Conservation (phyloP, 2,113 vertebrate genomes). For the Papio anubis region DNA sequence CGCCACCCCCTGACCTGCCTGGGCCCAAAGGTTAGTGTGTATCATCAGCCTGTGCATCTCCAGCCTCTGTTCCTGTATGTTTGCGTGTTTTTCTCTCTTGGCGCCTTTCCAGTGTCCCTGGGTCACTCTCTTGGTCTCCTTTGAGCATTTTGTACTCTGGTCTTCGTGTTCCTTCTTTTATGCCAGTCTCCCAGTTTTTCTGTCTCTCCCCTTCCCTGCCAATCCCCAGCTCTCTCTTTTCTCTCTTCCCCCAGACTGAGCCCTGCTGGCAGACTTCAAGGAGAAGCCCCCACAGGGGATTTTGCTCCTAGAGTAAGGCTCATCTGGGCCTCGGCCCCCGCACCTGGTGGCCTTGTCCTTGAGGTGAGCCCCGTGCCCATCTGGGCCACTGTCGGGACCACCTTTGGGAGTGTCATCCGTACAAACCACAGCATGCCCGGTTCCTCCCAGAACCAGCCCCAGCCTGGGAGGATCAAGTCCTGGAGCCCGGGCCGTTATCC, state of each 20-base stretch:
- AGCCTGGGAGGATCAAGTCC: neutral
- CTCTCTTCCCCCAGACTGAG: conserved; percentile 61
- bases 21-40: conserved; percentile 45
- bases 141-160: neutral
- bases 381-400: neutral
- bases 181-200: neutral
- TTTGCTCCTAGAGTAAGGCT: neutral
- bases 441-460: neutral
- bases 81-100: too few relatives aligned
- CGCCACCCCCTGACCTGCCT: neutral
- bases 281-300: neutral
- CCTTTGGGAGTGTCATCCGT: neutral
- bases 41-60: too few relatives aligned
- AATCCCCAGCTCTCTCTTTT: neutral
- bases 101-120: neutral
- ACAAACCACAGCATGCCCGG: neutral
- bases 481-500: neutral
- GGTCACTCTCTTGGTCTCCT: neutral
- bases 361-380: neutral
- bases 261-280: neutral
- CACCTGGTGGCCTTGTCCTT: neutral
- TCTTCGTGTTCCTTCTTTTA: neutral
- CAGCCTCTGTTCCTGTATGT: neutral
- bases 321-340: too few relatives aligned
- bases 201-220: neutral